Conservation (phyloP, 2,113 vertebrate species). For the Hippocampus guttulatus region DNA sequence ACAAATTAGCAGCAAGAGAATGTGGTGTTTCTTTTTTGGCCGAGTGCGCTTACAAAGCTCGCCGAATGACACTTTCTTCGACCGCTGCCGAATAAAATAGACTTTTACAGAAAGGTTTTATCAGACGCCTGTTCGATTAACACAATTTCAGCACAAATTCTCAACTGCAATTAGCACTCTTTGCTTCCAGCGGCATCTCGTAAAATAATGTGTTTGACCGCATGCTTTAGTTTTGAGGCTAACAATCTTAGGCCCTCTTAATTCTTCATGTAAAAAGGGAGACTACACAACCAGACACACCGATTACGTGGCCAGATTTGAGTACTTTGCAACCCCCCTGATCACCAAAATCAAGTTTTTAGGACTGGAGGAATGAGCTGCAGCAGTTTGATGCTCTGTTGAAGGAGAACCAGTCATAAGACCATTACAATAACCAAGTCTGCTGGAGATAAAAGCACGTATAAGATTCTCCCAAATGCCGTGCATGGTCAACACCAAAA, state of each 20-base stretch:
- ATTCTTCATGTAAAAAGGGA: not conserved
- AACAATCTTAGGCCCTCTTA: not conserved
- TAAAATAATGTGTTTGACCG: not conserved
- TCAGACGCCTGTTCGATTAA: conserved; percentile 45
- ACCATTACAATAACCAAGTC: no score
- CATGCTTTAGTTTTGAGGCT: not conserved
- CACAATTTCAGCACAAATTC: not conserved
- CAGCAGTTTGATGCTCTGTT: no score
- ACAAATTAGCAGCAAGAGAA: conserved; percentile 73
- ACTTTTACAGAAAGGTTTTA: conserved; percentile 58
- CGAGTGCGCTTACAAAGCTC: conserved; percentile 48
- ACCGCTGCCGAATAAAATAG: conserved; percentile 68
- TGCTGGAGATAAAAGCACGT: no score
- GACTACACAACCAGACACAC: no score
- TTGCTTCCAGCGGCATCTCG: conserved; percentile 19
- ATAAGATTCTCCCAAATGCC: no score
- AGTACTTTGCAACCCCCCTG: not conserved
- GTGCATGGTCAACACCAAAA: no score
- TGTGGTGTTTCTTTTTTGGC: conserved; percentile 66
- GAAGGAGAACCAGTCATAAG: no score
- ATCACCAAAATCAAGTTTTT: no score
- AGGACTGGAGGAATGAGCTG: no score
- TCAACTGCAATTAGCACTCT: not conserved
- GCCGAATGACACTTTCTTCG: conserved; percentile 14
- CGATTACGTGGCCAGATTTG: not conserved